Base-by-base conservation (phyloP, 2,888 invertebrate genomes). In the Priocnemis perturbator region DNA sequence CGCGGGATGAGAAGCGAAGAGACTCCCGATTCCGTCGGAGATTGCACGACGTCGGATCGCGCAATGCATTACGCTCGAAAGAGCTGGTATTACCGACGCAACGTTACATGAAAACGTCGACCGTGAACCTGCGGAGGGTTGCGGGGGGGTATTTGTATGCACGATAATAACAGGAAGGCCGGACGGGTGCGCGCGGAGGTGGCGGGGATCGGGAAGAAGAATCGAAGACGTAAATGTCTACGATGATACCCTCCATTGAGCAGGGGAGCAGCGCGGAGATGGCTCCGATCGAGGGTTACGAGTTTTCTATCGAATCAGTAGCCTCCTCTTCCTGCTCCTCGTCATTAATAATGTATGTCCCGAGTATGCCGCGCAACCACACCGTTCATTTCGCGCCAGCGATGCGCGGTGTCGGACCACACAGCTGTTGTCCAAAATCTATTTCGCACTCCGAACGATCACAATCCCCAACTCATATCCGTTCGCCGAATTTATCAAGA, bases 201-300 rank as follows among this genome's bases (percentile, higher is more conserved):
- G 58, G 64, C 47, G 20, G 17, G 19, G 9, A 47, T 7, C 20
- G 52, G 47, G 7, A 44, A 57, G 55, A 15, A 60, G 63, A 47
- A 47, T 58, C 64, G 58, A 62, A 60, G 64, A 68, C 48, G 45
- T 64, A 60, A 59, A 59, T 47, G 61, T 20, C 26, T 52, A 26
- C 60, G 63, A 57, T 44, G 64, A 55, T 67, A 69, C 59, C 71
- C 64, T 68, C 70, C 65, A 58, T 47, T 47, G 64, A 58, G 47
- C 50, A 20, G 37, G 23, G 23, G 53, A 53, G 50, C 17, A 50
- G n/a, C 37, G 37, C 37, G 37, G 7, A 37, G 37, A 37, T 37
- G 37, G 4, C 14, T 37, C 37, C 37, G 7, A 37, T 37, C 37
- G 37, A 11, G 11, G 37, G 37, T 37, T 37, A 37, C 37, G 37